Base-by-base conservation (phyloP, 2,888 invertebrate genomes). In the Spatulosminthurus flaviceps region DNA sequence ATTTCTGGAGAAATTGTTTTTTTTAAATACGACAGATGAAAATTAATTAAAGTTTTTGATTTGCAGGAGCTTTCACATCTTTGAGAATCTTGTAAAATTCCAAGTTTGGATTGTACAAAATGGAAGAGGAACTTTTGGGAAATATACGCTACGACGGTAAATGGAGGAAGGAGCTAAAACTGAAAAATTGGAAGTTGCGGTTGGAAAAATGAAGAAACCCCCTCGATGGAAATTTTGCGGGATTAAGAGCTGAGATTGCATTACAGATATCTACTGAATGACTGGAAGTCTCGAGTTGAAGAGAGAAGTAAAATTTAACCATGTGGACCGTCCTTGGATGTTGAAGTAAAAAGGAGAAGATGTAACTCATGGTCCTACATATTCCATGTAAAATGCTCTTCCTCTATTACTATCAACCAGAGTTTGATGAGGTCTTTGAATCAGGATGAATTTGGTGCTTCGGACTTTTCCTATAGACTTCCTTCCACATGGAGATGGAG, bases 371-470 rank as follows among this genome's bases (percentile, higher is more conserved):
- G 41, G 51, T 51, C 51, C 67, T 19, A 26, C 67, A 28, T 29
- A 67, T 29, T 67, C n/a, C n/a, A n/a, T n/a, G n/a, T n/a, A n/a
- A n/a, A n/a, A n/a, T n/a, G 16, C 51, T 51, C n/a, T 19, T 4
- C 9, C 51, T 51, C 16, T n/a, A 60, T 1, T 19, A 24, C 26
- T 29, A 73, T 51, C 73, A 73, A 73, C 73, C 51, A 73, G 73
- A 73, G 73, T 73, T 73, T 73, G 73, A 73, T 73, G 73, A 73
- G 73, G 73, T 73, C 73, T 73, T 28, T 73, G 73, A 73, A 73
- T 73, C 73, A 60, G 51, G 73, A 73, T 73, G 73, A 73, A 73
- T 73, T 73, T 73, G 29, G 73, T 73, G 9, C 73, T 60, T 72
- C 72, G 51, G 73, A 73, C 73, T 51, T 73, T 73, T 73, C 60